Evolutionary conservation across 1,140 invertebrate species (phyloP).

Genomic region (Musca domestica): DNA sequence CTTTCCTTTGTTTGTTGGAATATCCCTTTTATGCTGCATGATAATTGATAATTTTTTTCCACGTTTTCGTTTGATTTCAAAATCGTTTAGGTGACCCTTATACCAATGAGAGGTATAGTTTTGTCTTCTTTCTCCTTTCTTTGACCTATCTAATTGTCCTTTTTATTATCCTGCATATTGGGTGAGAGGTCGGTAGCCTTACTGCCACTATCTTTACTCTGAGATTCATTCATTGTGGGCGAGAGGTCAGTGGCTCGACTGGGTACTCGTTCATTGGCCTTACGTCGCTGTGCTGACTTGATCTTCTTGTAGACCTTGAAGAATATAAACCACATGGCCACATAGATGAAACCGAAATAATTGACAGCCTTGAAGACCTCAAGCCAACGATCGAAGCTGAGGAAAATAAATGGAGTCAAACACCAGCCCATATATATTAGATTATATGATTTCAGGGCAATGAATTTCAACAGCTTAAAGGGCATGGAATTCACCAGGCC

Average conservation of each 20-base stretch:
- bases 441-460: conserved; percentile 73
- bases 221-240: neutral
- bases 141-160: neutral
- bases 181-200: conserved; percentile 9
- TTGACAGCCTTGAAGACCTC: conserved; percentile 62
- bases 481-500: conserved; percentile 36
- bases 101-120: no score
- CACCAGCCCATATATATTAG: conserved; percentile 84
- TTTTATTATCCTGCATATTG: neutral
- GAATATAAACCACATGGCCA: conserved; percentile 57
- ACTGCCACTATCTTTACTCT: neutral
- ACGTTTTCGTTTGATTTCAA: no score
- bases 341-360: conserved; percentile 65
- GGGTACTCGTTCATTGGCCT: neutral
- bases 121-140: neutral
- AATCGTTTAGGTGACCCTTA: no score
- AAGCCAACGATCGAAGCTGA: conserved; percentile 67
- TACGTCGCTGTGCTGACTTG: neutral
- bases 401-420: conserved; percentile 74
- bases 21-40: no score
- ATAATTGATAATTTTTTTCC: no score
- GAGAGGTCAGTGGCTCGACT: conserved; percentile 8
- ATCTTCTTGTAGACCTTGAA: conserved; percentile 30
- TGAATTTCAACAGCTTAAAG: conserved; percentile 56
- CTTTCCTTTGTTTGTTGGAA: no score